phyloP scores from a whole-genome alignment of 2,888 invertebrate genomes.

The Hemithea aestivaria region DNA sequence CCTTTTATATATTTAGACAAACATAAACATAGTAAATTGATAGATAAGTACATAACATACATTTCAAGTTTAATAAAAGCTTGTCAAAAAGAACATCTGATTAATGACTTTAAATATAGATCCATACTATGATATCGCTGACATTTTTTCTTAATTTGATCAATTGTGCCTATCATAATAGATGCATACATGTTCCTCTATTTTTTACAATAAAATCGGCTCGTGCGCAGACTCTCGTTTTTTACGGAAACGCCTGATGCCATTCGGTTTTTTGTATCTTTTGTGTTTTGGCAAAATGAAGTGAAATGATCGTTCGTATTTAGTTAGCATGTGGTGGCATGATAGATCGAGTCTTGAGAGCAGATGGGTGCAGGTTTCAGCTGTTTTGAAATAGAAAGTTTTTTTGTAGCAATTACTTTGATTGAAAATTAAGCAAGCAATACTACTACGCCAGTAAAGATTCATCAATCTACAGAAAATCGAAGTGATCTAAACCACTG shows the following conservation, averaged over 20 bases:
- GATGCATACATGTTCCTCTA: constrained; percentile 37
- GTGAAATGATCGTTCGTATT: constrained; percentile 53
- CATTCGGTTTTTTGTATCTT: constrained; percentile 37
- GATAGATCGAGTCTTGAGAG: constrained; percentile 36
- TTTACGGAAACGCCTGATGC: constrained; percentile 57
- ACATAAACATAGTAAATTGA: not conserved
- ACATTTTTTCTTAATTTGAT: constrained; percentile 69
- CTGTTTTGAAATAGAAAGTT: constrained; percentile 23
- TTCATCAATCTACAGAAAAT: too few species aligned
- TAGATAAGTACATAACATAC: constrained; percentile 16
- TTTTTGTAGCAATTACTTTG: too few species aligned
- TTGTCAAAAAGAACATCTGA: too few species aligned
- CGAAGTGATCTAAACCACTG: too few species aligned
- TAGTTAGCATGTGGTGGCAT: constrained; percentile 56
- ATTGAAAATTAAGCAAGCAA: too few species aligned
- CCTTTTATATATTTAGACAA: too few species aligned
- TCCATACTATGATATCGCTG: constrained; percentile 40
- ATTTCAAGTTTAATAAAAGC: too few species aligned
- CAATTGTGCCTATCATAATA: constrained; percentile 61
- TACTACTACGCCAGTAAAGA: too few species aligned
- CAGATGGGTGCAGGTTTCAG: constrained; percentile 46
- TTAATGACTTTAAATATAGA: too few species aligned
- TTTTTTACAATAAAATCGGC: constrained; percentile 54
- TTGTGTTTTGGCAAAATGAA: constrained; percentile 52
- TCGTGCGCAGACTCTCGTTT: constrained; percentile 70